Evolutionary conservation across 2,113 vertebrate species (phyloP), one percentile per base, ranked within the genome.

Genomic region (Anarrhichthys ocellatus): DNA sequence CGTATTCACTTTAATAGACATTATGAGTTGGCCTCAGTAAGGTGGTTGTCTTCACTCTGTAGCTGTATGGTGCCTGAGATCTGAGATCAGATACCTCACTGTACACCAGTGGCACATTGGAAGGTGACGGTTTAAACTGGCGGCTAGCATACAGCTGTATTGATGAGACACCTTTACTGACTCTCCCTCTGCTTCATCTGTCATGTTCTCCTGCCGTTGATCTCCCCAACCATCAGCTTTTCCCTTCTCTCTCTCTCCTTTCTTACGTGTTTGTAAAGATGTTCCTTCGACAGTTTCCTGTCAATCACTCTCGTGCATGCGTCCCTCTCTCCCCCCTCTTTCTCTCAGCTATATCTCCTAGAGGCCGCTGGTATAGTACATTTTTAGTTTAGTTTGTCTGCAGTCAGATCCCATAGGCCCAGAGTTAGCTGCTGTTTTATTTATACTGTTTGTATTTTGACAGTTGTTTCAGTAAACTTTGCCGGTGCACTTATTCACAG

Each of bases 391-490:
- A 72, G 74, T 78, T 52, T 87, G 80, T 66, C 63, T 76, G 29
- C 80, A 75, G 58, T 85, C 62, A 63, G 56, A 74, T 87, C 89
- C 84, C 84, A 40, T 2, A 71, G 84, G 81, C 61, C 50, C 20
- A 44, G 54, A 82, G 74, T 81, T 72, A 80, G 78, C 83, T 83
- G 29, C 76, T 84, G 38, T 88, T 91, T 90, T 88, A 87, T 91
- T 86, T 89, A 83, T 82, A 65, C 69, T 73, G 82, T 83, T 91
- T 86, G n/a, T 77, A 79, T 88, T 88, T 82, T 81, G 72, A 76
- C 69, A 75, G 29, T 81, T 78, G 72, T 87, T 79, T 79, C 56
- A 62, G 62, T 42, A 79, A 90, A 90, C 62, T 79, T 84, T 85
- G 79, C 72, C 20, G 46, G 58, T 76, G 4, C 10, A 61, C 24